phyloP scores from a whole-genome alignment of 1,140 invertebrate genomes.

The Ruditapes philippinarum region DNA sequence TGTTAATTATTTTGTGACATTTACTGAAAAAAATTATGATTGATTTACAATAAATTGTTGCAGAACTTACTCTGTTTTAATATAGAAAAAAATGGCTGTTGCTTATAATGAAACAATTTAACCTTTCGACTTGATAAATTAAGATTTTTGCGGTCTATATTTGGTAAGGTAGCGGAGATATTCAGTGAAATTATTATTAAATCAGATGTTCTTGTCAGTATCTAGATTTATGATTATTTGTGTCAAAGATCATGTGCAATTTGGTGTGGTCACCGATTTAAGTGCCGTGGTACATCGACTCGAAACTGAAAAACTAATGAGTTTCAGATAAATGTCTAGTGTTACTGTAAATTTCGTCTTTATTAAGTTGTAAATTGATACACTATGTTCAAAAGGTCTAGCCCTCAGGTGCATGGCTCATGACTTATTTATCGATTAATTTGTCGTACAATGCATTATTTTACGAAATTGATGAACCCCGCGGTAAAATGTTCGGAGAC shows the following conservation, averaged over 20 bases:
- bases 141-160: background rate
- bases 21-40: background rate
- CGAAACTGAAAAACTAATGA: background rate
- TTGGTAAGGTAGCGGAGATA: background rate
- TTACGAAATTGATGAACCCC: slow-evolving; percentile 40
- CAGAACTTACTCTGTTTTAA: too few relatives aligned
- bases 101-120: background rate
- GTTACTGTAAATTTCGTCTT: background rate
- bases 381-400: background rate
- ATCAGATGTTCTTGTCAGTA: background rate
- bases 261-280: background rate
- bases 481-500: background rate
- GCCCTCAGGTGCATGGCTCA: background rate
- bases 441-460: slow-evolving; percentile 29
- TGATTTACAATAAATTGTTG: background rate
- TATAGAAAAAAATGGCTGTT: background rate
- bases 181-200: background rate
- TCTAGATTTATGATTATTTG: background rate
- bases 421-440: slow-evolving; percentile 47
- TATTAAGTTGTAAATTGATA: slow-evolving; percentile 23
- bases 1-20: background rate
- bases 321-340: background rate
- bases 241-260: background rate
- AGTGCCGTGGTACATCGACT: background rate
- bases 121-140: background rate